A percentile compares a stretch with the other conserved stretches of the same genome.
phyloP scores from a whole-genome alignment of 1,140 invertebrate genomes.

The Zophobas atratus region DNA sequence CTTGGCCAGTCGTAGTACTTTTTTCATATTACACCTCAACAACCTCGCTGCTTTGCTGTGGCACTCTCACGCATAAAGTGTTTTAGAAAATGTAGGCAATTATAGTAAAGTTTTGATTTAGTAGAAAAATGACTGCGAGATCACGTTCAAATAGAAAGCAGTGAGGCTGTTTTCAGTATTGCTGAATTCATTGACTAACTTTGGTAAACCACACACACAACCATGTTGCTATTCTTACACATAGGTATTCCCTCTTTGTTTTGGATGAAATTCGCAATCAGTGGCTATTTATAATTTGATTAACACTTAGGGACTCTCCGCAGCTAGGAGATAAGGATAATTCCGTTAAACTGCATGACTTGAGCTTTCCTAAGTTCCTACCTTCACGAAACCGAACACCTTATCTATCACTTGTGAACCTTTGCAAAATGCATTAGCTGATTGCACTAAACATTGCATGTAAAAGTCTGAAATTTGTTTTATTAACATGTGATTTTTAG shows the following conservation, averaged over 20 bases:
- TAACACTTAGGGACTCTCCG: constrained; percentile 34
- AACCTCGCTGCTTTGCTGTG: constrained; percentile 29
- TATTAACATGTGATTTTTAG: constrained; percentile 37
- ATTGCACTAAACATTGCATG: constrained; percentile 46
- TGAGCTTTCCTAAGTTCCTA: constrained; percentile 22
- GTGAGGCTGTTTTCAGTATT: constrained; percentile 48
- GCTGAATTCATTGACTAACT: constrained; percentile 57
- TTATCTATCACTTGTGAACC: constrained; percentile 43
- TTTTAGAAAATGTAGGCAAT: background rate
- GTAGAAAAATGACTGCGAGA: background rate
- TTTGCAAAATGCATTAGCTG: constrained; percentile 43
- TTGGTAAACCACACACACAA: constrained; percentile 51
- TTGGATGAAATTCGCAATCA: constrained; percentile 23
- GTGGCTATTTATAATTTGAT: constrained; percentile 42
- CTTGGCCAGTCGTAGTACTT: constrained; percentile 58
- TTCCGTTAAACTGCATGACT: constrained; percentile 38
- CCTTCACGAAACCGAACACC: constrained; percentile 41
- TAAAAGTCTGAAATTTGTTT: constrained; percentile 29
- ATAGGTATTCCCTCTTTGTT: constrained; percentile 6
- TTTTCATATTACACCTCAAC: constrained; percentile 25
- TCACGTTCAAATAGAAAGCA: constrained; percentile 5
- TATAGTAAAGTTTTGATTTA: background rate
- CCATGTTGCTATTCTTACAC: constrained; percentile 32
- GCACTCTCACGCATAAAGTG: too few relatives aligned
- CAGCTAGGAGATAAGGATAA: constrained; percentile 33